Evolutionary conservation across 2,113 vertebrate genomes (phyloP).

Genomic region (Cyanistes caeruleus): DNA sequence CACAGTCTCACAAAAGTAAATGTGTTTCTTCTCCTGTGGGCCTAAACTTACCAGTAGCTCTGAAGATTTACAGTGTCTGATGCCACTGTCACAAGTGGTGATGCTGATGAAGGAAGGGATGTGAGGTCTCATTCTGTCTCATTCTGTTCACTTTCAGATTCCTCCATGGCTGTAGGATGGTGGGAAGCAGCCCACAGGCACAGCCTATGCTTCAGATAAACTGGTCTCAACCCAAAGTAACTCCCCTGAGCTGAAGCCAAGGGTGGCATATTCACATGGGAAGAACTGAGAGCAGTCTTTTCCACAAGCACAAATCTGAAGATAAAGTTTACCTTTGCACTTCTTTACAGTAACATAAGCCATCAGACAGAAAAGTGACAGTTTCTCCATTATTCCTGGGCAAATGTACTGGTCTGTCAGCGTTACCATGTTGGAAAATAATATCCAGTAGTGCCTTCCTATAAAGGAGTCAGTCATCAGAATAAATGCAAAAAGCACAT

Average conservation of each 20-base stretch:
- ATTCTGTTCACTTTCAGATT: neutral
- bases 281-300: neutral
- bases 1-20: neutral
- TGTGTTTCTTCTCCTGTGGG: neutral
- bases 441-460: neutral
- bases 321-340: neutral
- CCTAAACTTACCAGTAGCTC: neutral
- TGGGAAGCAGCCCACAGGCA: neutral
- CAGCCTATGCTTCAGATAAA: neutral
- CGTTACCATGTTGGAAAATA: constrained; percentile 4
- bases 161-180: neutral
- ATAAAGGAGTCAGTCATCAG: neutral
- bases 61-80: neutral
- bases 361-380: constrained; percentile 9
- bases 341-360: neutral
- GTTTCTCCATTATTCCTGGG: constrained; percentile 28
- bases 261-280: neutral
- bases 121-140: neutral
- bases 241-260: neutral
- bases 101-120: neutral
- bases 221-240: neutral
- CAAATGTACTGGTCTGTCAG: neutral
- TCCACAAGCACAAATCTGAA: neutral
- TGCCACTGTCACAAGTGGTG: neutral
- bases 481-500: neutral